Percentiles rank a stretch among this genome's conserved stretches.
phyloP scores from a whole-genome alignment of 2,888 invertebrate genomes.

The Syrphus vitripennis region DNA sequence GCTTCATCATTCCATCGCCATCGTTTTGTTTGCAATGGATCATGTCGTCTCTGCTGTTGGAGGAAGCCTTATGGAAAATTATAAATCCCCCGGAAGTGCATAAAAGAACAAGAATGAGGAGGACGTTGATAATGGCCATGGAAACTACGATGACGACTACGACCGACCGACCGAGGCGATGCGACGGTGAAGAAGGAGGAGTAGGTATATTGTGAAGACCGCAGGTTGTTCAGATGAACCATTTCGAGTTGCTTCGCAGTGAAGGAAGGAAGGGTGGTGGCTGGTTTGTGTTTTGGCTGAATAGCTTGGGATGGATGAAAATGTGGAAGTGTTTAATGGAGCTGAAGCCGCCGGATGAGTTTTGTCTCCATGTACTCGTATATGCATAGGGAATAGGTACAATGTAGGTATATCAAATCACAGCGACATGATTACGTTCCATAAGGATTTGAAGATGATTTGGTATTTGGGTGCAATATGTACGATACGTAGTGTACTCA shows the following conservation, averaged over 20 bases:
- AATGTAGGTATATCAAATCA: slow-evolving; percentile 25
- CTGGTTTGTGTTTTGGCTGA: slow-evolving; percentile 11
- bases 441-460: slow-evolving; percentile 50
- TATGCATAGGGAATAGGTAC: neutral
- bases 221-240: slow-evolving; percentile 59
- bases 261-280: neutral
- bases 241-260: neutral
- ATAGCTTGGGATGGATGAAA: neutral
- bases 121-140: slow-evolving; percentile 36
- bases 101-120: slow-evolving; percentile 58
- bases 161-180: neutral
- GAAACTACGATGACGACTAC: neutral
- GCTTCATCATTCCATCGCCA: slow-evolving; percentile 15
- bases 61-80: slow-evolving; percentile 67
- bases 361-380: slow-evolving; percentile 17
- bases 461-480: slow-evolving; percentile 13
- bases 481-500: neutral
- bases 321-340: slow-evolving; percentile 67
- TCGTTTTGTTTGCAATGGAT: slow-evolving; percentile 43
- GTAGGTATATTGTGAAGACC: slow-evolving; percentile 34
- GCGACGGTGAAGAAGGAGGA: neutral
- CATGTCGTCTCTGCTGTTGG: slow-evolving; percentile 54
- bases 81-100: slow-evolving; percentile 66
- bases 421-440: neutral
- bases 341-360: slow-evolving; percentile 31